Evolutionary conservation across 1,140 invertebrate species (phyloP), one percentile per base, ranked within the genome.

Genomic region (Eueides isabella): DNA sequence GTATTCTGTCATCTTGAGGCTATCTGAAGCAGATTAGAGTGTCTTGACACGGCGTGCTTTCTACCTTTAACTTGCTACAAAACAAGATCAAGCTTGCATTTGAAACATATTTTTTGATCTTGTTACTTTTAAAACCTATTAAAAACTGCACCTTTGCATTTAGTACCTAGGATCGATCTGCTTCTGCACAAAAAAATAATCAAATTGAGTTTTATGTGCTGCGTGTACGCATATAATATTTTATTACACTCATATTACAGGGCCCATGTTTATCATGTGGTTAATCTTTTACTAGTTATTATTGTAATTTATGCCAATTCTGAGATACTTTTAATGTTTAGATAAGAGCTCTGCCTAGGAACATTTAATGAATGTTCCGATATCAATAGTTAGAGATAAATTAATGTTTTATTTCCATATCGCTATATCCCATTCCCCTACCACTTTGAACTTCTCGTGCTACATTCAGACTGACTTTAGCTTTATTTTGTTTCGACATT

Each of bases 221-320:
- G 41, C 41, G 41, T 9, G 41, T 44, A 11, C 2, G 48, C 48
- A 55, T 55, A 55, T 55, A 23, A 55, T 55, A 23, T 26, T 55
- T 55, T 55, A 55, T 55, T 55, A 55, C 23, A 4, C 48, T 11
- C 9, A 55, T 55, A 55, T 55, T 55, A 55, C 1, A 55, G 48
- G 48, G 19, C 19, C 12, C 9, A 23, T 55, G 19, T 23, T 55
- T 55, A 55, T 23, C 48, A 23, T 7, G 12, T 23, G 23, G 16
- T 55, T 26, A 55, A 55, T 55, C 23, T 55, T 55, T 26, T 11
- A 55, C 48, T 55, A 9, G 48, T 55, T 55, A 55, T 55, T 55
- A 55, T 55, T 55, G 23, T 55, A 26, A 55, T 55, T 55, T 55
- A 55, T 55, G 48, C 28, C 62, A 64, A 64, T 64, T 16, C 62